Base-by-base conservation (phyloP, 2,888 invertebrate genomes). In the Eretmocerus hayati region DNA sequence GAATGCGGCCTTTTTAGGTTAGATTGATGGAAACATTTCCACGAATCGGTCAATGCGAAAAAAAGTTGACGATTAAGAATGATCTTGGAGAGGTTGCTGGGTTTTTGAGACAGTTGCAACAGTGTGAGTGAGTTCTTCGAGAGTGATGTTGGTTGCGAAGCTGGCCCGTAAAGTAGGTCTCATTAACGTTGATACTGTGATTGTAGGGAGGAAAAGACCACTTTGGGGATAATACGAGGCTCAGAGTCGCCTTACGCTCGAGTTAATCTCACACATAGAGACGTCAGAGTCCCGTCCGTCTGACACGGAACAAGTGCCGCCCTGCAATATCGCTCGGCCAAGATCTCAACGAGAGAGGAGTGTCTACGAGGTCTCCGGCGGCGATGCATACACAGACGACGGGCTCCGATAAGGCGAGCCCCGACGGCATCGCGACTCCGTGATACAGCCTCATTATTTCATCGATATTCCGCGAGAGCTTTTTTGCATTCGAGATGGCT, bases 401-500 rank as follows among this genome's bases (percentile, higher is more conserved):
- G n/a, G n/a, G n/a, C n/a, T n/a, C n/a, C n/a, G n/a, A n/a, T n/a
- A n/a, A n/a, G n/a, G n/a, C n/a, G n/a, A n/a, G n/a, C n/a, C n/a
- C n/a, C n/a, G n/a, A n/a, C n/a, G n/a, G n/a, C n/a, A n/a, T n/a
- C n/a, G n/a, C n/a, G n/a, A n/a, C n/a, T 8, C 6, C 26, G 26
- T 6, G 35, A 8, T 35, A 8, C 26, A 26, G 26, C 39, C 44
- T 51, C 47, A 44, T 47, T 51, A 47, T 40, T 51, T 19, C 47
- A 47, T 50, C 51, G 51, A 51, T 47, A 51, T 46, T 42, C 50
- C 36, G 38, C 11, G 2, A 13, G 38, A 11, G 18, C 36, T 35
- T 37, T 46, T 50, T 48, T 48, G 33, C 33, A 38, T 43, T 36
- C 35, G 46, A 30, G 30, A 23, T 5, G 19, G 18, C n/a, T n/a